These are phyloP conservation scores for Holacanthella duospinosa DNA, from an alignment of 2,888 invertebrate species.

Conservation along the genomic window DNA sequence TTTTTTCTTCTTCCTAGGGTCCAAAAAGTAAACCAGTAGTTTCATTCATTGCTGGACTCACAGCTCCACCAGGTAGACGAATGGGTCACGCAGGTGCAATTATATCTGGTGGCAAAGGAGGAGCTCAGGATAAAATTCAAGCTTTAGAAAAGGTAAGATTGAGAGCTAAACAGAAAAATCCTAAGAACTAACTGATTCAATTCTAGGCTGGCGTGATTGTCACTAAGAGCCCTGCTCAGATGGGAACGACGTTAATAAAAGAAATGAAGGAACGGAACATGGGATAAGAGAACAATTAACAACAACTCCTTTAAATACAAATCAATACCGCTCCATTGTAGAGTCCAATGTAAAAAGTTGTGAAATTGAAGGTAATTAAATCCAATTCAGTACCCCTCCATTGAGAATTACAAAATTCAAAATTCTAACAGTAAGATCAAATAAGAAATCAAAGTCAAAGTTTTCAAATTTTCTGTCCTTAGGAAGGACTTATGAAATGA, in stretches of 20 bases:
- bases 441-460: too few species aligned
- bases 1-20: conserved; percentile 41
- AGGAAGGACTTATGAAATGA: too few species aligned
- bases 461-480: too few species aligned
- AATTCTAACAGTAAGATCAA: too few species aligned
- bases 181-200: neutral
- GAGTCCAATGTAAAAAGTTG: neutral
- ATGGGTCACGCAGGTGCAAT: conserved; percentile 99
- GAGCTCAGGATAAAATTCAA: conserved; percentile 93
- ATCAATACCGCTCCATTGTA: neutral
- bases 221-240: conserved; percentile 88
- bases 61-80: conserved; percentile 92
- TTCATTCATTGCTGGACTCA: conserved; percentile 95
- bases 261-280: conserved; percentile 54
- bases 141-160: conserved; percentile 52
- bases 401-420: neutral
- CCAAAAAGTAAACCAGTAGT: conserved; percentile 89
- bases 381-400: neutral
- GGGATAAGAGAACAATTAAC: too few species aligned
- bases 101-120: conserved; percentile 96
- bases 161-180: neutral
- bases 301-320: too few species aligned
- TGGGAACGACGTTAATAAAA: conserved; percentile 79
- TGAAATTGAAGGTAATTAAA: too few species aligned
- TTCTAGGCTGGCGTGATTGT: conserved; percentile 79